These are phyloP conservation scores for Acanthosepion pharaonis DNA, from an alignment of 2,888 invertebrate species.

Conservation along the genomic window DNA sequence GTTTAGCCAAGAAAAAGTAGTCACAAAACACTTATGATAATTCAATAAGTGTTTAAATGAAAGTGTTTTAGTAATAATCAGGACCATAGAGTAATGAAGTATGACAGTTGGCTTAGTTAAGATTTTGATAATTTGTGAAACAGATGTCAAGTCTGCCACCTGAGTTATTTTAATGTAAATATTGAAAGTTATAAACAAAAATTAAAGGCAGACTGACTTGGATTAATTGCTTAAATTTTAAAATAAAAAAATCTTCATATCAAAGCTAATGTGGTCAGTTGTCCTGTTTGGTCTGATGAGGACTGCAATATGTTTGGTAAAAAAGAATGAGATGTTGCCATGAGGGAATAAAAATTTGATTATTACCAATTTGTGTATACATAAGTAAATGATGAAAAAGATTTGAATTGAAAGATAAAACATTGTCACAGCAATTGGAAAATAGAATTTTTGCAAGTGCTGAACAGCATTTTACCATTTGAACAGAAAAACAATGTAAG, in stretches of 20 bases:
- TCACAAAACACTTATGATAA: background rate
- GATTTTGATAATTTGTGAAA: background rate
- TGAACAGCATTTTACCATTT: too few relatives aligned
- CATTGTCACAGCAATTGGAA: too few relatives aligned
- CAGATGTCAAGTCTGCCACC: background rate
- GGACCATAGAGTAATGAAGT: background rate
- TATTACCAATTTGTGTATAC: too few relatives aligned
- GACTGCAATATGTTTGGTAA: background rate
- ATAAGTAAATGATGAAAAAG: too few relatives aligned
- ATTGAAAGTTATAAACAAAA: background rate
- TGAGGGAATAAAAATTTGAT: background rate
- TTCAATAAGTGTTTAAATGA: background rate
- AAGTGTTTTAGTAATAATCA: background rate
- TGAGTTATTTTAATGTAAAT: background rate
- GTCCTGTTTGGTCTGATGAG: background rate
- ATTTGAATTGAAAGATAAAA: too few relatives aligned
- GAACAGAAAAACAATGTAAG: too few relatives aligned
- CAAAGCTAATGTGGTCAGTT: background rate
- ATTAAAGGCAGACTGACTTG: background rate
- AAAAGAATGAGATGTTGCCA: background rate
- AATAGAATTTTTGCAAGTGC: too few relatives aligned
- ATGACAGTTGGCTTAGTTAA: background rate
- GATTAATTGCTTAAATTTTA: background rate
- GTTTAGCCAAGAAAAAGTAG: conserved; percentile 33
- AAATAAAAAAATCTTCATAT: background rate